Evolutionary conservation across 23 tunicate genomes (phyloP), one percentile per base, ranked within the genome.

Genomic region (Diplosoma virens): DNA sequence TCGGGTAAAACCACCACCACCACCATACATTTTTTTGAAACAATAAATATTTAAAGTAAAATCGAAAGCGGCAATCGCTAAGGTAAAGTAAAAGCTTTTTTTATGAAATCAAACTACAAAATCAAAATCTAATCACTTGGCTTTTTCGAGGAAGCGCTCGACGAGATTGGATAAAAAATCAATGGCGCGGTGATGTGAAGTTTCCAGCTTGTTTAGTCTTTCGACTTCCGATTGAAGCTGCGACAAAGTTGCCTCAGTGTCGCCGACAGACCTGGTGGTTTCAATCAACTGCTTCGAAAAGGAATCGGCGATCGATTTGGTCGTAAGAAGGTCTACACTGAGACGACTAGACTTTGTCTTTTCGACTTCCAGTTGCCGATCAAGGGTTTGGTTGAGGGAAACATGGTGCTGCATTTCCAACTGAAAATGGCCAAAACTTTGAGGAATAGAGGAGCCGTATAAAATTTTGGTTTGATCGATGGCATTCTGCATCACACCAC

Each of bases 341-440:
- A 52, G n/a, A 3, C 41, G 37, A 17, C 32, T 22, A 9, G 34
- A 11, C 36, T 52, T 48, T 29, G 25, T 55, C 25, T 80, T 80
- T 54, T 80, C 85, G 18, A 25, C 35, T 55, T 80, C 77, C 21
- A 80, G 75, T 22, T 67, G 64, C 18, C 35, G 67, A 55, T 68
- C 85, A 55, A 80, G 22, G 24, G 54, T 33, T 3, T 68, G 26
- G 68, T 33, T 80, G 5, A 30, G 26, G 21, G 77, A 31, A 1
- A 33, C 1, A 29, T 67, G 85, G 5, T 53, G 75, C 22, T 33
- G 36, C 2, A 68, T 16, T 54, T 80, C 85, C 30, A 33, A 52
- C 85, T 80, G 46, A 4, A 66, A 30, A n/a, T n/a, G n/a, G n/a
- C n/a, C n/a, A n/a, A n/a, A n/a, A n/a, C 7, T 16, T 11, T 11